Evolutionary conservation across 2,113 vertebrate species (phyloP).

Genomic region (Alexandromys fortis): DNA sequence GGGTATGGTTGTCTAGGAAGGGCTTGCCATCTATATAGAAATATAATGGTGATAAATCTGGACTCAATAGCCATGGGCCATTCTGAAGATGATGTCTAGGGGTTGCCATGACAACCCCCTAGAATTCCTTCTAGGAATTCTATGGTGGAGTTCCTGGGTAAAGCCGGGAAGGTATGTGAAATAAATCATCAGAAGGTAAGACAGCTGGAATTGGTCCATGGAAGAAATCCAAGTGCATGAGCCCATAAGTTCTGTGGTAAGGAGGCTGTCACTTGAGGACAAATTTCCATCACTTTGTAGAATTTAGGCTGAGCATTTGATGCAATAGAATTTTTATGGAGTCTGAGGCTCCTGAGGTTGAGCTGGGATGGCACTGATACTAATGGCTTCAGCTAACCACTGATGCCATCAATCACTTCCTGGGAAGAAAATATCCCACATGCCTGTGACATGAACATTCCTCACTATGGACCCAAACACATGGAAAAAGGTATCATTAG

Average conservation of each 20-base stretch:
- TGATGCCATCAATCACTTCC: neutral
- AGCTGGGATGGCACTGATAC: neutral
- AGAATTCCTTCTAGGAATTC: conserved; percentile 51
- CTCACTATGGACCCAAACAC: neutral
- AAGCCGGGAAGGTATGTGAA: conserved; percentile 72
- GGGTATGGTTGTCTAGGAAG: conserved; percentile 71
- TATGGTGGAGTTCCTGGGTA: conserved; percentile 72
- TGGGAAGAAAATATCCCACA: neutral
- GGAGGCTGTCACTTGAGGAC: conserved; percentile 63
- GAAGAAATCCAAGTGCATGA: conserved; percentile 66
- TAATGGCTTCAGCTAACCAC: neutral
- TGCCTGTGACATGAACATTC: neutral
- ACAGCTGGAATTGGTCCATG: conserved; percentile 70
- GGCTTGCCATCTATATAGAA: conserved; percentile 68
- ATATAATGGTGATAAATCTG: conserved; percentile 77
- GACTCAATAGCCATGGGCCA: conserved; percentile 66
- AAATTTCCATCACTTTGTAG: conserved; percentile 50
- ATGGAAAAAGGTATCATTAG: neutral
- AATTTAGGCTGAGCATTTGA: conserved; percentile 43
- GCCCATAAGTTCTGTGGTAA: conserved; percentile 65
- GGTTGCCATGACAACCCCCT: conserved; percentile 78
- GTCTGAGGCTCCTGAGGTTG: neutral
- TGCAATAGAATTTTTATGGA: conserved; percentile 11
- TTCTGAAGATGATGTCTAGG: conserved; percentile 68
- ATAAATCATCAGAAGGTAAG: conserved; percentile 75